phyloP scores from a whole-genome alignment of 1,140 invertebrate genomes.

The Palaemon carinicauda region DNA sequence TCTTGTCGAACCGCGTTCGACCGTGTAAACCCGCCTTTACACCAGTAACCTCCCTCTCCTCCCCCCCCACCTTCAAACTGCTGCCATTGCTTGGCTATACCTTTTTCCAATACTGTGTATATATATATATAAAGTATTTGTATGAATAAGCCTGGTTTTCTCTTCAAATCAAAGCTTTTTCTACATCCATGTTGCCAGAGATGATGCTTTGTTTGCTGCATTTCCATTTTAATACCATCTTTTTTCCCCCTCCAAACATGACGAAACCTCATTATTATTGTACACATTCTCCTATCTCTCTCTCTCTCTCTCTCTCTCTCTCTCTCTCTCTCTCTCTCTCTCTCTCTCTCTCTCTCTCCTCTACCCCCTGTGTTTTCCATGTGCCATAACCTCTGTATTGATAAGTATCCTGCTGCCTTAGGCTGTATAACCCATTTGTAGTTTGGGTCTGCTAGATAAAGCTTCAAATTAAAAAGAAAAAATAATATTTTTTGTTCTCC shows the following conservation, averaged over 20 bases:
- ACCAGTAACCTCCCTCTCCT: background rate
- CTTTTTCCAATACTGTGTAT: background rate
- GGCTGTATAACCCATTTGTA: no score
- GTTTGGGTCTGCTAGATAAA: no score
- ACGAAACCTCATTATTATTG: background rate
- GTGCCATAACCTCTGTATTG: no score
- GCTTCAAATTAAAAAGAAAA: no score
- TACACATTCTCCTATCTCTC: background rate
- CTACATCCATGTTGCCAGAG: background rate
- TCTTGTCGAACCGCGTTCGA: no score
- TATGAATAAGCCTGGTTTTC: background rate
- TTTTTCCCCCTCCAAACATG: no score
- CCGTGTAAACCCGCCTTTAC: no score
- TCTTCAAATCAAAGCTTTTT: background rate
- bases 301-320: background rate
- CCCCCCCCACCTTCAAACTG: background rate
- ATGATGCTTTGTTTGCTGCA: no score
- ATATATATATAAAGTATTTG: no score
- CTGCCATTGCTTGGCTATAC: background rate
- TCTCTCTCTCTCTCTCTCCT: background rate
- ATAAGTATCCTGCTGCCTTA: no score
- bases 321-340: background rate
- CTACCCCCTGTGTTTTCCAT: background rate
- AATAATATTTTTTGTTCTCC: no score
- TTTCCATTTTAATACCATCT: no score